Conservation (phyloP, 2,113 vertebrate species). For the Pomatorhinus ruficollis region DNA sequence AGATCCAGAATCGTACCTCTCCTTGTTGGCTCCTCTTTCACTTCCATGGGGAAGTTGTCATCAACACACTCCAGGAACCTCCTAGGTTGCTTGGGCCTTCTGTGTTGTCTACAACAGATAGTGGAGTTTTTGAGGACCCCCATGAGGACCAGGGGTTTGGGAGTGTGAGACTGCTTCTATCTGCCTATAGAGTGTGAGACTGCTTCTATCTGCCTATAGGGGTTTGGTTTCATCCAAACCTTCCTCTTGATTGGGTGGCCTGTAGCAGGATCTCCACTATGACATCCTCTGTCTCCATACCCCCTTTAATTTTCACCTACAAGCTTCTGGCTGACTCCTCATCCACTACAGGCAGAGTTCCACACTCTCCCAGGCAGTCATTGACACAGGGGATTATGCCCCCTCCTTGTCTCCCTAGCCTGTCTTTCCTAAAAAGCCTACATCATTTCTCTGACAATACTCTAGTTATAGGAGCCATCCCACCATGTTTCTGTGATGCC, state of each 20-base stretch:
- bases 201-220: neutral
- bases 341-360: neutral
- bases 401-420: neutral
- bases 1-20: neutral
- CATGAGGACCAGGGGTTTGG: neutral
- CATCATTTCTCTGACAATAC: too few relatives aligned
- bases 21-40: neutral
- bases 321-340: neutral
- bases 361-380: neutral
- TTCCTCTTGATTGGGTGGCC: neutral
- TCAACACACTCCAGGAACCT: accelerated
- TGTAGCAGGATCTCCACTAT: neutral
- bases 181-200: neutral
- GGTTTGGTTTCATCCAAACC: neutral
- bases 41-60: neutral
- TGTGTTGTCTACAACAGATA: neutral
- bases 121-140: neutral
- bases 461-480: neutral
- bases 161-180: neutral
- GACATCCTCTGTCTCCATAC: neutral
- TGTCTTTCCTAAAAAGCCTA: neutral
- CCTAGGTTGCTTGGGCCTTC: neutral
- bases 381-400: neutral
- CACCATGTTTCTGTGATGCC: neutral
- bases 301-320: neutral